Conservation (phyloP, 2,797 vertebrate species). For the Phrynocephalus guinanensis region DNA sequence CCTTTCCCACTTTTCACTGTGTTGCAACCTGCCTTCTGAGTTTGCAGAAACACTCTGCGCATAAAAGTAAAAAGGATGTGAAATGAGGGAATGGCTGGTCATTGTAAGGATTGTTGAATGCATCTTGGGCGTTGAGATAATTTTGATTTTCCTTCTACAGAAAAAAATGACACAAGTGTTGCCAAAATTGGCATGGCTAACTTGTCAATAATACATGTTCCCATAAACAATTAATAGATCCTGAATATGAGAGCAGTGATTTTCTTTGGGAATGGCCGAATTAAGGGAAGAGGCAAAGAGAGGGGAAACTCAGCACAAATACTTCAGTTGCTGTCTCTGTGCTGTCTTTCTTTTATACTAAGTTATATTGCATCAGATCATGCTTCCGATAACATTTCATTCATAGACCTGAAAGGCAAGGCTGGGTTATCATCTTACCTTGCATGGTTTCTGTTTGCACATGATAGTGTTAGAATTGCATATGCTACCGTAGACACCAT, state of each 20-base stretch:
- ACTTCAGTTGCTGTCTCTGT: constrained; percentile 21
- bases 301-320: constrained; percentile 30
- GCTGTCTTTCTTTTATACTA: constrained; percentile 53
- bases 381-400: constrained; percentile 65
- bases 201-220: constrained; percentile 12
- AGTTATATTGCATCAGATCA: constrained; percentile 52
- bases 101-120: not conserved
- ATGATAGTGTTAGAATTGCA: constrained; percentile 23
- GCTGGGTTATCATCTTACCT: constrained; percentile 30
- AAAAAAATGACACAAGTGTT: not conserved
- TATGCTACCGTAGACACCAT: constrained; percentile 65
- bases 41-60: not conserved
- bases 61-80: not conserved
- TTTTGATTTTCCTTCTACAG: not conserved
- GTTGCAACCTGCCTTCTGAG: not conserved
- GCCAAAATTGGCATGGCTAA: not conserved
- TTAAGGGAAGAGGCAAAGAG: constrained; percentile 33
- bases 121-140: not conserved
- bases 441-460: constrained; percentile 58
- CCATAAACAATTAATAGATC: not conserved
- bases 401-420: constrained; percentile 50
- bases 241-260: constrained; percentile 1
- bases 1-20: not conserved
- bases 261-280: not conserved
- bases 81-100: not conserved